phyloP scores from a whole-genome alignment of 2,888 invertebrate species.

The Acleris holmiana region DNA sequence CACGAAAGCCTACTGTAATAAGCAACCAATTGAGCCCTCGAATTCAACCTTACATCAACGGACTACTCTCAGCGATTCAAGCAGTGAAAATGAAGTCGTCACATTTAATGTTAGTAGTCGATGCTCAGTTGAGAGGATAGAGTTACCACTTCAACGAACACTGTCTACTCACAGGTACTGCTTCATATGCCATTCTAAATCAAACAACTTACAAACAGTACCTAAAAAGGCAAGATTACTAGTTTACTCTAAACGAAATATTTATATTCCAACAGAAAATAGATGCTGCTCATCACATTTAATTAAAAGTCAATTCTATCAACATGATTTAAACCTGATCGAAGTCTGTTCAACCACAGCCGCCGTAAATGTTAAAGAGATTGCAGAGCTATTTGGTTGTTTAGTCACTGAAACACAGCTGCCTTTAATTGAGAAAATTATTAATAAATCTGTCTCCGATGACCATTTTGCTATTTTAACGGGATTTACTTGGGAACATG shows the following conservation, averaged over 20 bases:
- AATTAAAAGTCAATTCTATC: not conserved
- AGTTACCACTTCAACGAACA: slow-evolving; percentile 8
- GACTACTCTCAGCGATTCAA: not conserved
- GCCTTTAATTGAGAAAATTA: not conserved
- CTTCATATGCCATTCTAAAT: slow-evolving; percentile 6
- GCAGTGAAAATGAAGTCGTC: slow-evolving; percentile 6
- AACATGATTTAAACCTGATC: slow-evolving; percentile 6
- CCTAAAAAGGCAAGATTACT: slow-evolving; percentile 4
- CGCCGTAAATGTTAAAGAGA: slow-evolving; percentile 3
- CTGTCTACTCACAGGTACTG: slow-evolving; percentile 2
- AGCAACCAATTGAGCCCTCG: too few species aligned
- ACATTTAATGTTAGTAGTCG: slow-evolving; percentile 2
- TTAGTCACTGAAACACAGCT: slow-evolving; percentile 1
- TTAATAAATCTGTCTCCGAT: slow-evolving; percentile 6
- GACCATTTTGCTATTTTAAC: slow-evolving; percentile 10
- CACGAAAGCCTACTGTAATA: not conserved
- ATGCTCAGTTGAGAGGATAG: slow-evolving; percentile 7
- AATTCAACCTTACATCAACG: too few species aligned
- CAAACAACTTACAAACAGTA: slow-evolving; percentile 3
- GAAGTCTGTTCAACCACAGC: not conserved
- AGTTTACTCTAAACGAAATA: slow-evolving; percentile 2
- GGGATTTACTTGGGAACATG: slow-evolving; percentile 8
- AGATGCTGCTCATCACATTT: slow-evolving; percentile 2
- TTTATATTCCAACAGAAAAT: slow-evolving; percentile 6
- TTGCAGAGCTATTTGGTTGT: slow-evolving; percentile 4